Base-by-base conservation (phyloP, 1,140 invertebrate genomes). In the Tachypleus tridentatus region DNA sequence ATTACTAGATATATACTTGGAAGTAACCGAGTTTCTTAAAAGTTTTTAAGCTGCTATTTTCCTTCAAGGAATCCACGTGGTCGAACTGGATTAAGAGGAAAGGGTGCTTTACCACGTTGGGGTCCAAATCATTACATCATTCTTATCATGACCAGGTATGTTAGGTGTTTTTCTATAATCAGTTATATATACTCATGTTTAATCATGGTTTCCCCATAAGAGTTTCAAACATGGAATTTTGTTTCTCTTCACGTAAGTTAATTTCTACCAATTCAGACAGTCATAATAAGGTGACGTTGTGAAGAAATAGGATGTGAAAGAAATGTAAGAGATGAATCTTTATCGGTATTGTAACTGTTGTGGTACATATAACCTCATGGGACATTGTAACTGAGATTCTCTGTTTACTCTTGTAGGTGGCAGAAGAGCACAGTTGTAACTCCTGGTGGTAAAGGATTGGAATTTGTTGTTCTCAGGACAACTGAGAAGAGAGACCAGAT, bases 121-220 rank as follows among this genome's bases (percentile, higher is more conserved):
- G 79, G 79, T 54, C 79, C 79, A 11, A 80, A 80, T 70, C 78
- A 80, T 73, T 71, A 73, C 59, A 76, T 79, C 51, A 69, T 74
- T 51, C 71, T 75, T 4, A 71, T 78, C 5, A 73, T 79, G 11
- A 76, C 78, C 4, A 63, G 62, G 62, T 63, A 59, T 9, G 47
- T 29, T 52, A 56, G n/a, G 9, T 10, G 9, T 50, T 47, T 61
- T 3, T 48, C 53, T 64, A 48, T 51, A 6, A 49, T 58, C 9
- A 48, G 49, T 54, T 62, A n/a, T 52, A n/a, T 54, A 29, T 54
- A 5, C 9, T 51, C 50, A 4, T 61, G n/a, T 51, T 50, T 10
- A n/a, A 61, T 2, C 11, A 52, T 51, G n/a, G 11, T 29, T 54
- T 54, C 6, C 53, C 53, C n/a, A 7, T 7, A 54, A 7, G 53